phyloP scores from a whole-genome alignment of 2,797 vertebrate genomes.

The Psittacula echo region DNA sequence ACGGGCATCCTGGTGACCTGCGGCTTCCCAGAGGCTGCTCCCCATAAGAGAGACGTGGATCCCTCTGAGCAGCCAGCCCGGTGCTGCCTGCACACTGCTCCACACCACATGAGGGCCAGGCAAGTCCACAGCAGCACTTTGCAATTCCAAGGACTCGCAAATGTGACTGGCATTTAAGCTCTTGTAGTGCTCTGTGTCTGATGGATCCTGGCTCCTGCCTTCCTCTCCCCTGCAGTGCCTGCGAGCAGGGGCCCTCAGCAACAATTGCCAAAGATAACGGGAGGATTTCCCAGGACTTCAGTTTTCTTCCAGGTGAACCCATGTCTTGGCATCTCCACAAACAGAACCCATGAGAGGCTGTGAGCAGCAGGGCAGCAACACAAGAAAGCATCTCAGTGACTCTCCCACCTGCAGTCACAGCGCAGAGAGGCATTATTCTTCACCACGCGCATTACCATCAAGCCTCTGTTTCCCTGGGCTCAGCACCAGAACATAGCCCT shows the following conservation, averaged over 20 bases:
- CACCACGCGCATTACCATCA: background rate
- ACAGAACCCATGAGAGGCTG: background rate
- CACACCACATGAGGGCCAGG: background rate
- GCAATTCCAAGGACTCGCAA: background rate
- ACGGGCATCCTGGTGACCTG: background rate
- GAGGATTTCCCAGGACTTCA: background rate
- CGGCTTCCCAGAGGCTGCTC: background rate
- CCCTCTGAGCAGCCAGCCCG: accelerated
- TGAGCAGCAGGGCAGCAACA: background rate
- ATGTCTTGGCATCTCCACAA: background rate
- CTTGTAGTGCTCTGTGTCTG: accelerated
- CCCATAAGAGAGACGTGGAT: accelerated
- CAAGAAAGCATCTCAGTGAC: background rate
- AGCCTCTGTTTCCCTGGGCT: background rate
- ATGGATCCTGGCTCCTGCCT: background rate
- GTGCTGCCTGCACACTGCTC: background rate
- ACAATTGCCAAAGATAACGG: background rate
- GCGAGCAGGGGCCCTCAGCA: background rate
- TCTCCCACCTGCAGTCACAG: accelerated
- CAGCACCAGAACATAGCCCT: background rate
- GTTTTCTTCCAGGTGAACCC: background rate
- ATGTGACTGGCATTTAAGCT: accelerated
- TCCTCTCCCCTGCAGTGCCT: background rate
- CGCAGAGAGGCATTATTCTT: background rate
- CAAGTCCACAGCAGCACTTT: background rate